These are phyloP conservation scores for Parauchenoglanis ngamensis DNA, from an alignment of 2,797 vertebrate species.

Conservation along the genomic window DNA sequence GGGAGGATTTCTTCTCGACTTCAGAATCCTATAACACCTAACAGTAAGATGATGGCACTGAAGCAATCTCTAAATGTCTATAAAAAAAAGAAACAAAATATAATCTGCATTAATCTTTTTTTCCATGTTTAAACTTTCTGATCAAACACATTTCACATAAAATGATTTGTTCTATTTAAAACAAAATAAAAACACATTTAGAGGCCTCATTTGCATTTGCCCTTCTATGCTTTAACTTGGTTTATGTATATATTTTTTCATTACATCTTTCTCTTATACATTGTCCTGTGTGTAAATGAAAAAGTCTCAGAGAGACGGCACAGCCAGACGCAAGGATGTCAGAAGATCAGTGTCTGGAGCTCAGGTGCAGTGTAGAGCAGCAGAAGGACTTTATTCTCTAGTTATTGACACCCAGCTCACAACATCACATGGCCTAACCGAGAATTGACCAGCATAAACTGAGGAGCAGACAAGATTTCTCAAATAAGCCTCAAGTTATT, in stretches of 20 bases:
- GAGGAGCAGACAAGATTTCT: conserved; percentile 45
- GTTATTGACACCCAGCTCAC: neutral
- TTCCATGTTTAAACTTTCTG: conserved; percentile 73
- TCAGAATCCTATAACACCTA: conserved; percentile 48
- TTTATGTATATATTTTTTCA: conserved; percentile 53
- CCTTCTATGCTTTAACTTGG: conserved; percentile 63
- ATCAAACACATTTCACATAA: conserved; percentile 90
- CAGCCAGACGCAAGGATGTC: conserved; percentile 85
- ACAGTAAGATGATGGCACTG: conserved; percentile 82
- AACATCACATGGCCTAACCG: neutral
- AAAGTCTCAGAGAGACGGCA: conserved; percentile 83
- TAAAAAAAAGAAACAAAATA: conserved; percentile 79
- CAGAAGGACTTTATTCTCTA: conserved; percentile 77
- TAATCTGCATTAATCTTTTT: conserved; percentile 80
- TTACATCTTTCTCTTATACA: conserved; percentile 60
- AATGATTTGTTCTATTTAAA: conserved; percentile 80
- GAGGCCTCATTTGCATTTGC: conserved; percentile 74
- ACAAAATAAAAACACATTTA: conserved; percentile 82
- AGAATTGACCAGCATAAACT: conserved; percentile 62
- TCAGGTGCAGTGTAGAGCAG: conserved; percentile 93
- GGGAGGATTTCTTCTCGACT: conserved; percentile 39
- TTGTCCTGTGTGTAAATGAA: conserved; percentile 71
- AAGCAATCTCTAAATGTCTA: conserved; percentile 77
- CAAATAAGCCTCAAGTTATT: conserved; percentile 74
- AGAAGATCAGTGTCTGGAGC: conserved; percentile 88